These are phyloP conservation scores for Mus minutoides DNA, from an alignment of 2,797 vertebrate species.

Conservation along the genomic window DNA sequence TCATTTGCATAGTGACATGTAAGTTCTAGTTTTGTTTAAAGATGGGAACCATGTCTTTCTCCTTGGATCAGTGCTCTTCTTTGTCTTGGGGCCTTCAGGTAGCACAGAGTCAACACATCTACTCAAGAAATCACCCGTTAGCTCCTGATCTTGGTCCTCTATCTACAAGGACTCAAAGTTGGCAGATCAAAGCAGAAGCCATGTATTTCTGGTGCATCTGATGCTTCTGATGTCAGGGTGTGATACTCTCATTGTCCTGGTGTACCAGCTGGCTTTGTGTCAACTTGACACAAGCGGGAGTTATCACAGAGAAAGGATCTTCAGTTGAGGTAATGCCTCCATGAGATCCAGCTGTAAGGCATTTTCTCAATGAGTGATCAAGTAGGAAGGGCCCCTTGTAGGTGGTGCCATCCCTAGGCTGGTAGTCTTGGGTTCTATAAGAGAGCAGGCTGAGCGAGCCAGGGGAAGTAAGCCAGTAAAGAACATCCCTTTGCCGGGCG, in stretches of 20 bases:
- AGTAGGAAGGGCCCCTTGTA: too few relatives aligned
- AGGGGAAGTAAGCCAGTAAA: too few relatives aligned
- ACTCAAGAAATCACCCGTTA: slow-evolving; percentile 3
- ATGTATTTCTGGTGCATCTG: background rate
- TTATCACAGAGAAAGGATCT: too few relatives aligned
- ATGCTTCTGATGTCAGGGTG: background rate
- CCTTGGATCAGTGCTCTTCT: background rate
- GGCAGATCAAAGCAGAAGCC: background rate
- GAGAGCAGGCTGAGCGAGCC: too few relatives aligned
- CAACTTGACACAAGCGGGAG: too few relatives aligned
- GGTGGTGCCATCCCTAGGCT: too few relatives aligned
- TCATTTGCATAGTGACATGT: background rate
- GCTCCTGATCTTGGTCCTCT: slow-evolving; percentile 18
- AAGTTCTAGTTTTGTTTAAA: background rate
- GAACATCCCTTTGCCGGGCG: too few relatives aligned
- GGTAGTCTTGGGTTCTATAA: too few relatives aligned
- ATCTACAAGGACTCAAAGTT: background rate
- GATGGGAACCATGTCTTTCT: background rate
- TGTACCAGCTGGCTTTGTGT: too few relatives aligned
- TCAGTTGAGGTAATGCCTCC: too few relatives aligned
- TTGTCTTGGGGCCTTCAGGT: background rate
- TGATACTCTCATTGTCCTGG: background rate
- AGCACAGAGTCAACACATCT: background rate
- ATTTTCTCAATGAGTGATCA: too few relatives aligned
- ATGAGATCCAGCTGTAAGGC: too few relatives aligned